These are phyloP conservation scores for Cygnus buccinator DNA, from an alignment of 2,113 vertebrate species.

Conservation along the genomic window DNA sequence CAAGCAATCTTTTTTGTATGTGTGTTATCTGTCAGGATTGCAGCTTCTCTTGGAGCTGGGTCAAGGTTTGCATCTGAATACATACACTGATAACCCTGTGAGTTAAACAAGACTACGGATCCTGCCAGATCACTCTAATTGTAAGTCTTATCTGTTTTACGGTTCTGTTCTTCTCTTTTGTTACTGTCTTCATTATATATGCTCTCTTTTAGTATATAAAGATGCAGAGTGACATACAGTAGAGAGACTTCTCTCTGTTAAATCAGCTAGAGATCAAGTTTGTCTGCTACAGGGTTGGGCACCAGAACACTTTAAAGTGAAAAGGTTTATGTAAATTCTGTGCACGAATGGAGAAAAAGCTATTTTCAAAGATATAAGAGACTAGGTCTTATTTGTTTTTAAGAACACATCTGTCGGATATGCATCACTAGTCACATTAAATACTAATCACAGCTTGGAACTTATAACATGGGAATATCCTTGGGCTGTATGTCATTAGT, in stretches of 20 bases:
- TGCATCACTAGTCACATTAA: background rate
- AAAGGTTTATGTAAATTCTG: constrained; percentile 4
- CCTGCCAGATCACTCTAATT: background rate
- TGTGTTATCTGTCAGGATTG: constrained; percentile 10
- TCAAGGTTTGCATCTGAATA: constrained; percentile 44
- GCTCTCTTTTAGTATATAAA: background rate
- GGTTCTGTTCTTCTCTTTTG: constrained; percentile 6
- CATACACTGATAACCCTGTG: background rate
- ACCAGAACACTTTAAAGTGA: background rate
- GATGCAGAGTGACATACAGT: constrained; percentile 22
- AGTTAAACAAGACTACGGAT: background rate
- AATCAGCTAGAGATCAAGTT: background rate
- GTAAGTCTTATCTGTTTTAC: background rate
- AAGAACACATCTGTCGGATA: background rate
- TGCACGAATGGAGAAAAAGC: background rate
- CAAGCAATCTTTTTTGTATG: constrained; percentile 20
- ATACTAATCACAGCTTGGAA: background rate
- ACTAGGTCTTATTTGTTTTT: background rate
- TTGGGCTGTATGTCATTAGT: background rate
- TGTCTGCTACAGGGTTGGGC: background rate
- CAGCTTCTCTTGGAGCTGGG: constrained; percentile 13
- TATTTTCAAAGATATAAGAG: background rate
- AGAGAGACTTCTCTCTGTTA: background rate
- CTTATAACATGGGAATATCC: background rate
- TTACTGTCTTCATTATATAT: background rate